A percentile compares a stretch with the other conserved stretches of the same genome.
These are phyloP conservation scores for Himalopsyche tibetana DNA, from an alignment of 2,888 invertebrate genomes.

Conservation along the genomic window DNA sequence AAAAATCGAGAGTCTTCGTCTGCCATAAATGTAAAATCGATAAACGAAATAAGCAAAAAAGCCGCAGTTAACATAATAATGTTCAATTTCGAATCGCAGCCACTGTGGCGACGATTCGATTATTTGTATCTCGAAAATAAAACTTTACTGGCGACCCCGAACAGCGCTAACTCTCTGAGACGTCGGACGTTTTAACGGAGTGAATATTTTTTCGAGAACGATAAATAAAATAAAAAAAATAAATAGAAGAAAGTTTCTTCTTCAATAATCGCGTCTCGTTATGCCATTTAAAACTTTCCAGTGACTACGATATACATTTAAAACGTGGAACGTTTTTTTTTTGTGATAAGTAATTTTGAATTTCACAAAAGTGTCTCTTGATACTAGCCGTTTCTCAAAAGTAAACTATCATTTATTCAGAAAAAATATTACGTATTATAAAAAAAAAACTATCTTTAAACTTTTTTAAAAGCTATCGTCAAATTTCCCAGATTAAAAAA, in stretches of 20 bases:
- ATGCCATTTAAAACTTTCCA: constrained; percentile 2
- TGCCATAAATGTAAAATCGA: constrained; percentile 13
- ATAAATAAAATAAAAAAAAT: not conserved
- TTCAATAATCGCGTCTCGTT: not conserved
- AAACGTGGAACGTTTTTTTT: not conserved
- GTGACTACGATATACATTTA: not conserved
- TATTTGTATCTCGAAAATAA: constrained; percentile 31
- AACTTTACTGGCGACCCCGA: not conserved
- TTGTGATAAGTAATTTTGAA: not conserved
- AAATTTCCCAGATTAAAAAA: too few relatives aligned
- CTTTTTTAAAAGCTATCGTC: too few relatives aligned
- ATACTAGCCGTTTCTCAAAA: not conserved
- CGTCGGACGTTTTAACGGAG: not conserved
- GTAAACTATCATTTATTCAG: not conserved
- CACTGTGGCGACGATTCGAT: constrained; percentile 26
- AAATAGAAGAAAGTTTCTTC: not conserved
- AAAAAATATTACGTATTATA: too few relatives aligned
- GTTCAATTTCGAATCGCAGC: constrained; percentile 2
- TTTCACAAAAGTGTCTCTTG: not conserved
- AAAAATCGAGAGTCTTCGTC: not conserved
- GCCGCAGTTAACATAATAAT: constrained; percentile 23
- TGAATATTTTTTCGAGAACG: not conserved
- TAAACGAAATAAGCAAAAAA: constrained; percentile 34
- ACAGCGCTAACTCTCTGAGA: not conserved
- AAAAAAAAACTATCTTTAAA: too few relatives aligned